These are phyloP conservation scores for Eupithecia subfuscata DNA, from an alignment of 2,888 invertebrate species.

Conservation along the genomic window DNA sequence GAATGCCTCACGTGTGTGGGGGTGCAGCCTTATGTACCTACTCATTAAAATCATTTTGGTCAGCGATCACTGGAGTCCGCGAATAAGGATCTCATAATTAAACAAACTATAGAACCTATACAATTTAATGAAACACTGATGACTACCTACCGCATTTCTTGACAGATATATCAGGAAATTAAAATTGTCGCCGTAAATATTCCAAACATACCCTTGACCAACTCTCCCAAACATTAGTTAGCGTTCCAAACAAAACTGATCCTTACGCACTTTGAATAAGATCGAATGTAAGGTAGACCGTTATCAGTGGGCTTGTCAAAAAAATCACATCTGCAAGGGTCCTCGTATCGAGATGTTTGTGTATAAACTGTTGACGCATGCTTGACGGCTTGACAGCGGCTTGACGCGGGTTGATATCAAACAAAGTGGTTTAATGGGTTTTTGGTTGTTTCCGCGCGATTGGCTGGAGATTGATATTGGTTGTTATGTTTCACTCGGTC, in stretches of 20 bases:
- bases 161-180: conserved; percentile 47
- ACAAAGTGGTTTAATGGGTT: conserved; percentile 53
- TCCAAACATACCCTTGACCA: conserved; percentile 57
- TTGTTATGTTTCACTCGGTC: conserved; percentile 33
- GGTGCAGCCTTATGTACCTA: conserved; percentile 10
- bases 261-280: conserved; percentile 37
- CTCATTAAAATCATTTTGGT: conserved; percentile 25
- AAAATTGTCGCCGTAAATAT: conserved; percentile 64
- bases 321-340: conserved; percentile 55
- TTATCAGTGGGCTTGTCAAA: conserved; percentile 41
- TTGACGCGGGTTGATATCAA: conserved; percentile 48
- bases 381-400: conserved; percentile 46
- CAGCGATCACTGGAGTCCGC: conserved; percentile 14
- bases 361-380: conserved; percentile 63
- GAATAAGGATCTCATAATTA: neutral
- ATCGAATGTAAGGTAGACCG: neutral
- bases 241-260: conserved; percentile 18
- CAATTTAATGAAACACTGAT: neutral
- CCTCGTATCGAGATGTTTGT: conserved; percentile 59
- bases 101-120: neutral
- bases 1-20: neutral
- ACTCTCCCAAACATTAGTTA: conserved; percentile 32
- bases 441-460: conserved; percentile 45
- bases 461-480: conserved; percentile 41
- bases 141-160: neutral